A percentile compares a stretch with the other conserved stretches of the same genome.
Conservation (phyloP, 1,140 invertebrate genomes). For the Notospermus geniculatus region DNA sequence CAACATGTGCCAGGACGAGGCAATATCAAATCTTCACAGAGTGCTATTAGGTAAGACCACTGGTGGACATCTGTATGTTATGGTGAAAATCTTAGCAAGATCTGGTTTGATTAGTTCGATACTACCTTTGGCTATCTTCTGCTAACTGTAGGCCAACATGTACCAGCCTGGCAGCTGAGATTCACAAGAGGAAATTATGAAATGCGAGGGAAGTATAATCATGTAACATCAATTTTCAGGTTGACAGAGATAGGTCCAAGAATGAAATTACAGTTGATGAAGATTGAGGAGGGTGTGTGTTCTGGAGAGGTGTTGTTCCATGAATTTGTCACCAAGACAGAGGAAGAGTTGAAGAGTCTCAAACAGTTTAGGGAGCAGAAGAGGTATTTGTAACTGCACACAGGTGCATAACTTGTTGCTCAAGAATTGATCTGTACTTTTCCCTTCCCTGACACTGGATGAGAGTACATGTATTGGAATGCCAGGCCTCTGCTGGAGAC, state of each 20-base stretch:
- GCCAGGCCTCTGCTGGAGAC: not conserved
- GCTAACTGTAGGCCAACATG: too few relatives aligned
- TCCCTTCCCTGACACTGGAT: not conserved
- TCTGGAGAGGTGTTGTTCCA: constrained; percentile 85
- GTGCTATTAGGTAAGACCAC: constrained; percentile 63
- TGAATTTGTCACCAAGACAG: constrained; percentile 76
- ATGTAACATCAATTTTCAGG: constrained; percentile 65
- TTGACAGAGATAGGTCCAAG: constrained; percentile 85
- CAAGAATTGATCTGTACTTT: not conserved
- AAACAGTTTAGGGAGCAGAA: constrained; percentile 61
- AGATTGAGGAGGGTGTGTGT: constrained; percentile 91
- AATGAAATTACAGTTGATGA: constrained; percentile 75
- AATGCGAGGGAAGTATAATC: too few relatives aligned
- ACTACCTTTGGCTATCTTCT: constrained; percentile 8
- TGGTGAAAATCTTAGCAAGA: not conserved
- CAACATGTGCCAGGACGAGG: constrained; percentile 66
- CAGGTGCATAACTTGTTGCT: not conserved
- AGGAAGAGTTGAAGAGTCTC: constrained; percentile 74
- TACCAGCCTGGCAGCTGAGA: too few relatives aligned
- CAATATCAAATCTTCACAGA: constrained; percentile 74
- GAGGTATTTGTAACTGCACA: constrained; percentile 28
- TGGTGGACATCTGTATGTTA: not conserved
- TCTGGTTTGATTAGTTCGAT: constrained; percentile 2
- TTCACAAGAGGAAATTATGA: too few relatives aligned
- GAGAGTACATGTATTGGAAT: not conserved